phyloP scores from a whole-genome alignment of 2,888 invertebrate species.

The Tetropium fuscum region DNA sequence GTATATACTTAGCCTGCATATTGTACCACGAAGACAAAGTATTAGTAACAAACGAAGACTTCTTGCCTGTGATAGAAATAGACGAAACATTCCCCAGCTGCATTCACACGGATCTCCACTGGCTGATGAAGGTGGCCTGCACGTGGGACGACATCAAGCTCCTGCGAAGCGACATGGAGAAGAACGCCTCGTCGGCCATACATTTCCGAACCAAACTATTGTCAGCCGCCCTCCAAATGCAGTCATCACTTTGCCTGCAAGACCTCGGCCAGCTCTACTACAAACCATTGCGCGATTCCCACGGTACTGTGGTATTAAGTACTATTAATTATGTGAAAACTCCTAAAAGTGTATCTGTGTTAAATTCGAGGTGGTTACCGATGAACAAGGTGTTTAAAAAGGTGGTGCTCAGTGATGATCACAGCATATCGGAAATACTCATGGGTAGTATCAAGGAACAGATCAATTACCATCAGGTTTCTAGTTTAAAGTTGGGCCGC shows the following conservation, averaged over 20 bases:
- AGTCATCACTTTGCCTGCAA: slow-evolving; percentile 76
- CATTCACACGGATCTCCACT: slow-evolving; percentile 94
- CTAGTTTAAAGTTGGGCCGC: slow-evolving; percentile 82
- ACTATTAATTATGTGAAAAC: slow-evolving; percentile 86
- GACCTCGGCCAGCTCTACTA: slow-evolving; percentile 96
- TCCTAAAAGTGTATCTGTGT: slow-evolving; percentile 87
- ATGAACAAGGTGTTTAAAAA: slow-evolving; percentile 81
- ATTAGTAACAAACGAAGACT: slow-evolving; percentile 96
- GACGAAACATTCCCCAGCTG: slow-evolving; percentile 96
- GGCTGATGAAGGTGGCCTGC: slow-evolving; percentile 94
- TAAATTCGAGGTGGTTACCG: slow-evolving; percentile 94
- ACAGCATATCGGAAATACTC: slow-evolving; percentile 84
- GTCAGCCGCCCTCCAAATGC: slow-evolving; percentile 92
- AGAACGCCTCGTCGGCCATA: slow-evolving; percentile 89
- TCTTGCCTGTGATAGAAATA: slow-evolving; percentile 95
- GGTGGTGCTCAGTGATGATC: slow-evolving; percentile 79
- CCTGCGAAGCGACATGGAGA: slow-evolving; percentile 94
- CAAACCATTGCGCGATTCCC: slow-evolving; percentile 88
- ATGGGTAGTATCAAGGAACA: slow-evolving; percentile 90
- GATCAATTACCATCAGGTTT: slow-evolving; percentile 80
- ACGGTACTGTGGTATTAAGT: slow-evolving; percentile 92
- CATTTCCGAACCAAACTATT: slow-evolving; percentile 93
- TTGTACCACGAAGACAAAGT: slow-evolving; percentile 96
- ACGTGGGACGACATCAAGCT: slow-evolving; percentile 97
- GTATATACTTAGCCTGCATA: slow-evolving; percentile 93